phyloP scores from a whole-genome alignment of 2,888 invertebrate species.

The Theretra japonica region DNA sequence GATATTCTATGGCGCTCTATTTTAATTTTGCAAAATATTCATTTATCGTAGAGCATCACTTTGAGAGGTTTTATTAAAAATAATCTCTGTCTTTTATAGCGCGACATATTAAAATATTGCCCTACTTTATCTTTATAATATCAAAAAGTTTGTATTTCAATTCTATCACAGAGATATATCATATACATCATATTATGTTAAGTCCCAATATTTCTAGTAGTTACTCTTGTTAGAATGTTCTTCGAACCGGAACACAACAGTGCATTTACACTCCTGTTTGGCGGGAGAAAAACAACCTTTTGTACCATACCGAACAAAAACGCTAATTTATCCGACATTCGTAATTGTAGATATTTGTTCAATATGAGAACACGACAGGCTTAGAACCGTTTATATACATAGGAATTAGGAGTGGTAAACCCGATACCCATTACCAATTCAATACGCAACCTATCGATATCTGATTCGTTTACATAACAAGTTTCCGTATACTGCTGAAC shows the following conservation, averaged over 20 bases:
- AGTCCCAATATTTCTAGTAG: too few relatives aligned
- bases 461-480: slow-evolving; percentile 52
- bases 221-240: too few relatives aligned
- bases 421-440: slow-evolving; percentile 46
- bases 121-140: too few relatives aligned
- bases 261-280: too few relatives aligned
- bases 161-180: too few relatives aligned
- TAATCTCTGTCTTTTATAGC: not conserved
- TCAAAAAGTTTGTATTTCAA: too few relatives aligned
- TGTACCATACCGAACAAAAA: too few relatives aligned
- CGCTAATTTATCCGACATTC: not conserved
- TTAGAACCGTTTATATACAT: slow-evolving; percentile 22
- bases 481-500: slow-evolving; percentile 31
- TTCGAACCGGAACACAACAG: too few relatives aligned
- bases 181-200: too few relatives aligned
- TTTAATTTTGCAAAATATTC: not conserved
- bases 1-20: slow-evolving; percentile 8
- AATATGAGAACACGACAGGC: not conserved
- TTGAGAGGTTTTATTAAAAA: not conserved
- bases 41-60: not conserved
- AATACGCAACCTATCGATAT: slow-evolving; percentile 49
- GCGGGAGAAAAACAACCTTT: not conserved
- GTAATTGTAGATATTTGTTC: slow-evolving; percentile 21
- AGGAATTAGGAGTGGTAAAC: slow-evolving; percentile 17
- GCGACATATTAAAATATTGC: too few relatives aligned